Base-by-base conservation (phyloP, 2,113 vertebrate genomes). In the Turdus rufiventris region DNA sequence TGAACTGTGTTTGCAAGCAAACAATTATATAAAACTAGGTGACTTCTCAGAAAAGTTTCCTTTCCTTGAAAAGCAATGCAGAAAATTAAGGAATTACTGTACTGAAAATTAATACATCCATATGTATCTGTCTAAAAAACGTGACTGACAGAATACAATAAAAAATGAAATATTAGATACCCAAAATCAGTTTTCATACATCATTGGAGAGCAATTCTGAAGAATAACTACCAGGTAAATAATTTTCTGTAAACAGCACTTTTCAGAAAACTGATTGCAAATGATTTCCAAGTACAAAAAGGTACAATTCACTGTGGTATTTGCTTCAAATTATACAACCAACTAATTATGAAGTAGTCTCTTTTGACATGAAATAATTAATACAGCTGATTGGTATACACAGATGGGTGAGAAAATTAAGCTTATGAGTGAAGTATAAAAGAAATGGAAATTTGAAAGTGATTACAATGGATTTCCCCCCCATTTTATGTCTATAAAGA, bases 361-460 rank as follows among this genome's bases (percentile, higher is more conserved):
- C 47, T 97, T 96, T 85, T 58, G 84, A 45, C 47, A 76, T 28
- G n/a, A 60, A 78, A 85, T 65, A 86, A 95, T 73, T 91, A 94
- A 89, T 85, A 75, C 73, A 88, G 79, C 36, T 8, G 13, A 95
- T 89, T 10, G 82, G 23, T 66, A 72, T 34, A 60, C 48, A 87
- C 84, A 91, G 89, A 89, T 88, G 86, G 79, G 47, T 58, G 70
- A 91, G 78, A 95, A 95, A 92, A 91, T 91, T 60, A 91, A 71
- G 57, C 47, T 83, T 89, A 45, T 50, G 71, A 86, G 70, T n/a
- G 62, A 82, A 92, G 75, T 70, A 53, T 9, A 23, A 76, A 95
- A 93, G n/a, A 20, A 75, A 83, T 28, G 60, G 36, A 89, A 89
- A 89, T 86, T 61, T 94, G 42, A 86, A 85, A 88, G 66, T 77